Percentiles rank a stretch among this genome's conserved stretches.
These are phyloP conservation scores for Premnoplex brunnescens DNA, from an alignment of 2,797 vertebrate species.

Conservation along the genomic window DNA sequence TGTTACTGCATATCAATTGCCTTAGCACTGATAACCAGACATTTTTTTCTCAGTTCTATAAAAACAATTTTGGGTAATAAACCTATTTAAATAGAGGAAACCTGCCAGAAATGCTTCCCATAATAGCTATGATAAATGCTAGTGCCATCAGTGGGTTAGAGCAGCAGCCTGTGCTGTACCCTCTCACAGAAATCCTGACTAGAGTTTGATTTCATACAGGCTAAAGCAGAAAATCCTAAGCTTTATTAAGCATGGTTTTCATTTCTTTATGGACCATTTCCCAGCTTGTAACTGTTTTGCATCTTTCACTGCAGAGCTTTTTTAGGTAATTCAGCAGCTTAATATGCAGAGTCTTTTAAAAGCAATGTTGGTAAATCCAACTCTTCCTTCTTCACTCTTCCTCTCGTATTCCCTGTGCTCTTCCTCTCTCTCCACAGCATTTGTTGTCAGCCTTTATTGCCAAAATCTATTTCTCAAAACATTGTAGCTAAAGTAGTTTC, in stretches of 20 bases:
- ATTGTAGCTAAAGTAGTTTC: neutral
- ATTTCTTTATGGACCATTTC: neutral
- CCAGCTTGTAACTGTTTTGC: neutral
- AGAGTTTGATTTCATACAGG: neutral
- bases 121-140: neutral
- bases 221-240: neutral
- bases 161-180: neutral
- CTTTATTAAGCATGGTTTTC: neutral
- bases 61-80: neutral
- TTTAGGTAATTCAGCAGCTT: neutral
- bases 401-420: neutral
- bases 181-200: neutral
- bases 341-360: neutral
- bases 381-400: neutral
- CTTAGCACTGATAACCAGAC: neutral
- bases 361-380: neutral
- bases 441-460: neutral
- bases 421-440: neutral
- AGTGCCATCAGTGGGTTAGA: neutral
- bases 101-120: neutral
- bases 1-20: neutral
- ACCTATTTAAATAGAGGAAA: neutral
- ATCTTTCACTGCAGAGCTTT: neutral
- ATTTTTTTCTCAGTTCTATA: neutral
- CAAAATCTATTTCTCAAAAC: neutral